Conservation (phyloP, 2,113 vertebrate genomes). For the Ascaphus truei region DNA sequence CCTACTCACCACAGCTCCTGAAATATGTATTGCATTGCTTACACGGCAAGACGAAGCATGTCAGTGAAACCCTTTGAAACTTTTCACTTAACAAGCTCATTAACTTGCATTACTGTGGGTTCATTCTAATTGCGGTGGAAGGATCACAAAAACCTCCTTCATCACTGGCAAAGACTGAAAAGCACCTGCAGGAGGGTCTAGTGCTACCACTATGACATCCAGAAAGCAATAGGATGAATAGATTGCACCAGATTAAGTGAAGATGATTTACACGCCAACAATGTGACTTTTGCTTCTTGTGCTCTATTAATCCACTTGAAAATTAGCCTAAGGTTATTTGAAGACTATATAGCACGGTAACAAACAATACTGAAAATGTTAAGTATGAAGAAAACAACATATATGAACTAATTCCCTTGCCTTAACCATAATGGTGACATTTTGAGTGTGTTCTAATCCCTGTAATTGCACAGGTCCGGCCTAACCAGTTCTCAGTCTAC, state of each 20-base stretch:
- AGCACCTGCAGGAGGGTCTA: too few relatives aligned
- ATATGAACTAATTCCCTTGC: background rate
- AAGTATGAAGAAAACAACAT: background rate
- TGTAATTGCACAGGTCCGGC: background rate
- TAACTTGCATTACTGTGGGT: background rate
- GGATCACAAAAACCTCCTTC: background rate
- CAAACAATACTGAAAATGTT: background rate
- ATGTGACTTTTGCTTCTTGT: background rate
- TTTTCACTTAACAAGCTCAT: background rate
- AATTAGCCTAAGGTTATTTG: background rate
- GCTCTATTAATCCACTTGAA: background rate
- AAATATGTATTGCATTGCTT: too few relatives aligned
- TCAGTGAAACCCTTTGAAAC: background rate
- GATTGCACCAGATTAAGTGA: background rate
- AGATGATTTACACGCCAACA: background rate
- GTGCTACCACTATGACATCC: too few relatives aligned
- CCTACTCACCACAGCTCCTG: too few relatives aligned
- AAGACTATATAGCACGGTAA: background rate
- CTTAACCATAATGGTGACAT: slow-evolving; percentile 1
- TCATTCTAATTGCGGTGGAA: background rate
- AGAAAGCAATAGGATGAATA: too few relatives aligned
- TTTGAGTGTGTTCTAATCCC: background rate
- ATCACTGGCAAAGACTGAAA: background rate
- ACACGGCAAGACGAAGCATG: background rate
- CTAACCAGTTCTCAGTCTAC: background rate